These are phyloP conservation scores for Tetrax tetrax DNA, from an alignment of 2,113 vertebrate species.

Conservation along the genomic window DNA sequence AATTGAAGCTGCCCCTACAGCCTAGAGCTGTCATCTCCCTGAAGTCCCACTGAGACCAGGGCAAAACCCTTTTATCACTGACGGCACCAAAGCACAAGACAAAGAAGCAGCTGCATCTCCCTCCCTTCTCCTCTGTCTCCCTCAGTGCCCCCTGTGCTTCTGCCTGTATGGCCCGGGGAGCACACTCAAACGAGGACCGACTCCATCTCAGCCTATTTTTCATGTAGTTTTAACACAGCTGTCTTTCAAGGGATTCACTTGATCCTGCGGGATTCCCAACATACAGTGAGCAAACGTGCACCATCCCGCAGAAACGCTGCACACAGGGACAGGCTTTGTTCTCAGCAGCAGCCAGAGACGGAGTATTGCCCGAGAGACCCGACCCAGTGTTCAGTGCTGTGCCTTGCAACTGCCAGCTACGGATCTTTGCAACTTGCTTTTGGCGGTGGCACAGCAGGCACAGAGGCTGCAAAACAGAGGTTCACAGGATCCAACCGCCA, in stretches of 20 bases:
- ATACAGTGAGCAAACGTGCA: fast-evolving
- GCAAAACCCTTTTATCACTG: neutral
- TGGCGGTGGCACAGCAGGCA: neutral
- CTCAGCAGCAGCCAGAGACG: neutral
- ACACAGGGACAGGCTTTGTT: neutral
- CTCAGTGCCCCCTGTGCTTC: neutral
- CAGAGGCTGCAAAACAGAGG: neutral
- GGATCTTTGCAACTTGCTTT: neutral
- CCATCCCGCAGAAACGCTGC: fast-evolving
- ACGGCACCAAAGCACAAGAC: neutral
- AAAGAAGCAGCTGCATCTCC: neutral
- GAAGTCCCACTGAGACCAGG: neutral
- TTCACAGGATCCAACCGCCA: neutral
- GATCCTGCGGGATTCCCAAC: neutral
- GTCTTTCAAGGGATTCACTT: neutral
- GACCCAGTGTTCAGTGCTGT: neutral
- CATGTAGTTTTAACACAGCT: neutral
- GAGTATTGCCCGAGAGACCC: neutral
- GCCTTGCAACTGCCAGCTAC: no score
- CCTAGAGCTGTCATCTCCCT: neutral
- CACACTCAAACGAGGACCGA: neutral
- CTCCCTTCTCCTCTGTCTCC: neutral
- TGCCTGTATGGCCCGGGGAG: neutral
- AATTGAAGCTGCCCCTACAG: neutral
- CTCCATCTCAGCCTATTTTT: no score